Conservation (phyloP, 2,888 invertebrate species). For the Druceiella hillmani region DNA sequence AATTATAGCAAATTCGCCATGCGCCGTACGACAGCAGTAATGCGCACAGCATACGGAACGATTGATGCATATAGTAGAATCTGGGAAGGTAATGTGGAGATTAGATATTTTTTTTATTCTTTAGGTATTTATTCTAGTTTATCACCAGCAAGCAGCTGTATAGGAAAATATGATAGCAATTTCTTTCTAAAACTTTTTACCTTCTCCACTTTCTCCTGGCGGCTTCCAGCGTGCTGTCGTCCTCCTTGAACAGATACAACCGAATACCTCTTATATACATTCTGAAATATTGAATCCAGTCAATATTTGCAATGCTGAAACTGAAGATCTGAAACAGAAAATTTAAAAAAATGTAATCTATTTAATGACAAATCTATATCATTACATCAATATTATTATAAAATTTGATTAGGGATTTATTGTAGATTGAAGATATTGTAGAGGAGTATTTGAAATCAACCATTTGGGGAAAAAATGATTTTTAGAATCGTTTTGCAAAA, state of each 20-base stretch:
- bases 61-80: conserved; percentile 49
- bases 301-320: conserved; percentile 64
- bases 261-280: conserved; percentile 69
- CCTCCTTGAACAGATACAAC: conserved; percentile 72
- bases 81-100: conserved; percentile 35
- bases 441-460: no score
- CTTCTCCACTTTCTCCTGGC: conserved; percentile 56
- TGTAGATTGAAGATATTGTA: no score
- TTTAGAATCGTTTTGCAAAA: no score
- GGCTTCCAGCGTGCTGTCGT: conserved; percentile 58
- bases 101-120: background rate
- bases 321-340: conserved; percentile 51
- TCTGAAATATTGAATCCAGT: conserved; percentile 68
- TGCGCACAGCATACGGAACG: conserved; percentile 36
- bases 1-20: conserved; percentile 35
- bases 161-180: background rate
- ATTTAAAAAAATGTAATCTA: background rate
- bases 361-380: background rate
- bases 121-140: background rate
- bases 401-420: no score
- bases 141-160: background rate
- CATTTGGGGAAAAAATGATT: no score
- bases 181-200: conserved; percentile 32
- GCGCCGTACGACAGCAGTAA: conserved; percentile 35
- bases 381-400: background rate